Conservation (phyloP, 2,113 vertebrate species). For the Salminus brasiliensis region DNA sequence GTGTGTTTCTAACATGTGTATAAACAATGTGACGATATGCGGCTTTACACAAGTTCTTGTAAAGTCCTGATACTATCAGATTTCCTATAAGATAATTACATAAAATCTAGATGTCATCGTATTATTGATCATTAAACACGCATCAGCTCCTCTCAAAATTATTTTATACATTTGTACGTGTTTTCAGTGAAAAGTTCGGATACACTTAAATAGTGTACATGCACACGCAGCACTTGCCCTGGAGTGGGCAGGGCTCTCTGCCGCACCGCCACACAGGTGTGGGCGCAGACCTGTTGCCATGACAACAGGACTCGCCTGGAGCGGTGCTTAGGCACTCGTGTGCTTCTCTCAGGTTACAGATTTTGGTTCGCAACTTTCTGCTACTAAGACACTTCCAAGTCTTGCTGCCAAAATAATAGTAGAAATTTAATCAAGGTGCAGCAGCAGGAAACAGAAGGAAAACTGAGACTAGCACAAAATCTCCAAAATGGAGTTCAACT, state of each 20-base stretch:
- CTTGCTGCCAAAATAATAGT: slow-evolving; percentile 5
- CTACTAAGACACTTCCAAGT: slow-evolving; percentile 22
- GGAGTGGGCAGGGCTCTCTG: slow-evolving; percentile 2
- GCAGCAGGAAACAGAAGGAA: background rate
- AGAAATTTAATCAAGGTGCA: background rate
- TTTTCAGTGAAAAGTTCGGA: too few relatives aligned
- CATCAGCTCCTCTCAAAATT: too few relatives aligned
- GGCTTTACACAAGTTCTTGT: too few relatives aligned
- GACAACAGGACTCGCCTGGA: slow-evolving; percentile 41
- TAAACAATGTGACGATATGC: too few relatives aligned
- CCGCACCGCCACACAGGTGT: slow-evolving; percentile 40
- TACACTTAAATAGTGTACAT: background rate
- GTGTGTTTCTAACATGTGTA: too few relatives aligned
- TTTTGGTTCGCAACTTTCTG: slow-evolving; percentile 38
- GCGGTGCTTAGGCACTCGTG: slow-evolving; percentile 19
- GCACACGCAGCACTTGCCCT: background rate
- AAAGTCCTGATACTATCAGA: too few relatives aligned
- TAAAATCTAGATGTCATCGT: too few relatives aligned
- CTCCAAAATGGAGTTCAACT: background rate
- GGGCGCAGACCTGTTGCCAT: slow-evolving; percentile 36
- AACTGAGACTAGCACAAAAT: background rate
- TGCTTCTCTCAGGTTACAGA: slow-evolving; percentile 45
- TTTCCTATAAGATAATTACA: too few relatives aligned
- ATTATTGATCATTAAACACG: too few relatives aligned
- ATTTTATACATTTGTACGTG: too few relatives aligned